phyloP scores from a whole-genome alignment of 1,140 invertebrate genomes.

The Battus philenor region DNA sequence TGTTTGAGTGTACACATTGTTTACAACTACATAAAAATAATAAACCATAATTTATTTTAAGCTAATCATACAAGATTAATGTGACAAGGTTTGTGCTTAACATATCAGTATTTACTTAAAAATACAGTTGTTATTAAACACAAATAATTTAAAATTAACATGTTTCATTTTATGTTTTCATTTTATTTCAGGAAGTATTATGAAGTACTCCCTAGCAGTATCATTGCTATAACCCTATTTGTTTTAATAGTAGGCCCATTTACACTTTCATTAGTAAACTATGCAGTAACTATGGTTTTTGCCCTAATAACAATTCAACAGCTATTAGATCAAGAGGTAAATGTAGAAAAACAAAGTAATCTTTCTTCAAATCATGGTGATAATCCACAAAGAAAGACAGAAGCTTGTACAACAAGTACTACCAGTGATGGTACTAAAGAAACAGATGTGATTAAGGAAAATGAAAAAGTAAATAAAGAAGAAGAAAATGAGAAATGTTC shows the following conservation, averaged over 20 bases:
- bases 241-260: conserved; percentile 75
- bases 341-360: neutral
- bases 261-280: conserved; percentile 77
- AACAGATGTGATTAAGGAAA: neutral
- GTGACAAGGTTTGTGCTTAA: neutral
- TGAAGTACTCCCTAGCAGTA: conserved; percentile 59
- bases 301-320: conserved; percentile 76
- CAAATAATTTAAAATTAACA: neutral
- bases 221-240: conserved; percentile 71
- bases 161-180: conserved; percentile 1
- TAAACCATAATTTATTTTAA: too few relatives aligned
- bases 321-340: conserved; percentile 21
- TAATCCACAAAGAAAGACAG: neutral
- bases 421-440: neutral
- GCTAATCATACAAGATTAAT: neutral
- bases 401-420: neutral
- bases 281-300: conserved; percentile 74
- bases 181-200: conserved; percentile 71
- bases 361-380: conserved; percentile 22
- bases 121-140: neutral
- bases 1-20: too few relatives aligned
- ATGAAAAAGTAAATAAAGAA: conserved; percentile 16
- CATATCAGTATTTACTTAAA: neutral
- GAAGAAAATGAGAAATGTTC: conserved; percentile 10
- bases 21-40: too few relatives aligned